Percentiles rank a stretch among this genome's conserved stretches.
Conservation (phyloP, 2,888 invertebrate species). For the Apodemia mormo region DNA sequence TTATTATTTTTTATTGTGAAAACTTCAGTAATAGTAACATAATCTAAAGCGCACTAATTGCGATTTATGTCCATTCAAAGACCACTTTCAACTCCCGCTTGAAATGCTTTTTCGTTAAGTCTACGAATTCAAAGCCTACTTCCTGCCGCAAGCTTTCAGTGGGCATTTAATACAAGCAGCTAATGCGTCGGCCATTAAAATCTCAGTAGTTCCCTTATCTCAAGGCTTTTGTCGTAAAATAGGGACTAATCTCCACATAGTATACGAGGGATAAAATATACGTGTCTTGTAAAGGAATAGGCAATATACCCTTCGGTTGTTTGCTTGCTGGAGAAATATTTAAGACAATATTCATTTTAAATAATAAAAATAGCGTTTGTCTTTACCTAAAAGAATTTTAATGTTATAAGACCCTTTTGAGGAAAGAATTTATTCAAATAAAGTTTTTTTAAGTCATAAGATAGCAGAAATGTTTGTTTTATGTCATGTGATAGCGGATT, state of each 20-base stretch:
- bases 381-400: too few relatives aligned
- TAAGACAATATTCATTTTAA: not conserved
- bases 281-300: slow-evolving; percentile 7
- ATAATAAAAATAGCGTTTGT: not conserved
- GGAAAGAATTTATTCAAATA: too few relatives aligned
- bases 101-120: slow-evolving; percentile 19
- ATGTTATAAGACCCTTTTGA: too few relatives aligned
- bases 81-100: not conserved
- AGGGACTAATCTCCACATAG: slow-evolving; percentile 6
- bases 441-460: too few relatives aligned
- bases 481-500: too few relatives aligned
- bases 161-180: slow-evolving; percentile 20
- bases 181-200: slow-evolving; percentile 38
- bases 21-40: not conserved
- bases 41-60: not conserved
- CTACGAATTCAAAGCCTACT: slow-evolving; percentile 15
- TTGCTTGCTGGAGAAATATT: not conserved
- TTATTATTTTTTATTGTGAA: not conserved
- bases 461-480: too few relatives aligned
- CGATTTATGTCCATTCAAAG: slow-evolving; percentile 2
- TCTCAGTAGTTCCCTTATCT: slow-evolving; percentile 32
- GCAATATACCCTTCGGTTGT: not conserved
- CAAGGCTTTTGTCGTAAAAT: slow-evolving; percentile 34
- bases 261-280: slow-evolving; percentile 9
- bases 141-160: slow-evolving; percentile 20